Evolutionary conservation across 2,888 invertebrate genomes (phyloP).

Genomic region (Acanthoscelides obtectus): DNA sequence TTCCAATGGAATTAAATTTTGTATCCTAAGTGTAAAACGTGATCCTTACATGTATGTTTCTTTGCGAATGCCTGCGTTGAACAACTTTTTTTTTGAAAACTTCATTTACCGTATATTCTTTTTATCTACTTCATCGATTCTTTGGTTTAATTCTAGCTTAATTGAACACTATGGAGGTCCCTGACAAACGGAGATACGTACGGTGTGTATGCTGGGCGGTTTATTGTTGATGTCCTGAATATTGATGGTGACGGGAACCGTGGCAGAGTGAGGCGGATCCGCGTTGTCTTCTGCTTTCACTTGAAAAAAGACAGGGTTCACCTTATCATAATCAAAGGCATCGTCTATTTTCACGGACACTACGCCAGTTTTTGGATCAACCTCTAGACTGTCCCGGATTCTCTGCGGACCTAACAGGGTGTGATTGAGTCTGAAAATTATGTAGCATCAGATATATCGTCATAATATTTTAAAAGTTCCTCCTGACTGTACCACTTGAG

Average conservation of each 20-base stretch:
- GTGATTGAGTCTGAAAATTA: neutral
- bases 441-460: neutral
- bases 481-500: too few relatives aligned
- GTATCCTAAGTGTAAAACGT: too few relatives aligned
- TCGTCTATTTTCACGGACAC: conserved; percentile 53
- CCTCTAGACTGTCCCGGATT: conserved; percentile 33
- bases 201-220: conserved; percentile 60
- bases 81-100: too few relatives aligned
- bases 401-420: conserved; percentile 27
- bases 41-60: too few relatives aligned
- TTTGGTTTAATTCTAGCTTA: too few relatives aligned
- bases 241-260: conserved; percentile 55
- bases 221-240: conserved; percentile 71
- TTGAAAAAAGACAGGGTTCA: conserved; percentile 51
- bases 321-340: conserved; percentile 60
- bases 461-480: neutral
- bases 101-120: too few relatives aligned
- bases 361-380: conserved; percentile 54
- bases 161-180: too few relatives aligned
- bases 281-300: conserved; percentile 44
- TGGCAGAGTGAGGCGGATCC: conserved; percentile 46
- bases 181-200: conserved; percentile 45
- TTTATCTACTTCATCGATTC: too few relatives aligned
- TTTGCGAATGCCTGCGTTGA: too few relatives aligned
- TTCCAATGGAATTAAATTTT: too few relatives aligned